phyloP scores from a whole-genome alignment of 2,113 vertebrate species.

The Ptyas mucosa region DNA sequence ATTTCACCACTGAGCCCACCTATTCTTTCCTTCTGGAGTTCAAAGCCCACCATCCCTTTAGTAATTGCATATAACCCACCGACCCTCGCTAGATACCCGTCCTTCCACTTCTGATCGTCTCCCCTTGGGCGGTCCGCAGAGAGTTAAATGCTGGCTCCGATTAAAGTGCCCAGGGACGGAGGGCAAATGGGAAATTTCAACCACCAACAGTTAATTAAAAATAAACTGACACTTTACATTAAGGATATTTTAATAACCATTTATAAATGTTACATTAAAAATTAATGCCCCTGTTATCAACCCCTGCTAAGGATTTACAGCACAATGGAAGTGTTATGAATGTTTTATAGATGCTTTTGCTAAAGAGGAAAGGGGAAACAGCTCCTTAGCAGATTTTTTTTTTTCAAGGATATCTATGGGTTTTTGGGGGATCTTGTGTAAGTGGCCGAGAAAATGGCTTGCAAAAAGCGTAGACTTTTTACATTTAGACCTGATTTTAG shows the following conservation, averaged over 20 bases:
- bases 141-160: constrained; percentile 68
- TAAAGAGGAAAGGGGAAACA: constrained; percentile 46
- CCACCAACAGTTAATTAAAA: constrained; percentile 83
- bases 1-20: background rate
- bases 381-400: constrained; percentile 67
- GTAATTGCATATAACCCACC: background rate
- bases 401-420: constrained; percentile 63
- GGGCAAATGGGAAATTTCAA: constrained; percentile 71
- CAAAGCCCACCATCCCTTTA: background rate
- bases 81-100: background rate
- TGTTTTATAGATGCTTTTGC: constrained; percentile 75
- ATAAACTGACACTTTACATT: constrained; percentile 84
- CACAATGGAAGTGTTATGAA: constrained; percentile 82
- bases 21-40: background rate
- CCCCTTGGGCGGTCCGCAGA: background rate
- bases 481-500: constrained; percentile 4
- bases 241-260: constrained; percentile 85
- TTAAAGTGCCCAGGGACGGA: constrained; percentile 55
- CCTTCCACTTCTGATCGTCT: background rate
- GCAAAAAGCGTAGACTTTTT: background rate
- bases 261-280: constrained; percentile 87
- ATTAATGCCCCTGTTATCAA: constrained; percentile 81
- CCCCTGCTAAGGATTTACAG: constrained; percentile 80
- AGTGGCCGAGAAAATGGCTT: constrained; percentile 37
- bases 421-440: constrained; percentile 57